A percentile compares a stretch with the other conserved stretches of the same genome.
Evolutionary conservation across 2,113 vertebrate species (phyloP).

Genomic region (Todiramphus saurophagus): DNA sequence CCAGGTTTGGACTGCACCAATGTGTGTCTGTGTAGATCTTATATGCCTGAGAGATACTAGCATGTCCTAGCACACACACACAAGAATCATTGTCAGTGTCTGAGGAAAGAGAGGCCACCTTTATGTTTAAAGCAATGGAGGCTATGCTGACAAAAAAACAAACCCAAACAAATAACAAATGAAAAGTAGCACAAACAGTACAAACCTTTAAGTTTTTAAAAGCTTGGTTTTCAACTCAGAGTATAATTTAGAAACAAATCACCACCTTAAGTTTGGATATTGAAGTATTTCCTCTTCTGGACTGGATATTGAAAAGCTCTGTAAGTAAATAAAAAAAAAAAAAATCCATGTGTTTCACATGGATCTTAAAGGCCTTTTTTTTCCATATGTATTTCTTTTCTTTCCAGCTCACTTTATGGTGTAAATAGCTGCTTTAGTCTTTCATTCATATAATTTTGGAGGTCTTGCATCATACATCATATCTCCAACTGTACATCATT

Average conservation of each 20-base stretch:
- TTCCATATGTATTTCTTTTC: background rate
- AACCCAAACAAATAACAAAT: background rate
- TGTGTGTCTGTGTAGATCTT: background rate
- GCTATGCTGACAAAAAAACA: background rate
- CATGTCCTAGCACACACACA: background rate
- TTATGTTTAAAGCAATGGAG: background rate
- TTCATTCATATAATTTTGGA: background rate
- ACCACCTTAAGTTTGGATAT: background rate
- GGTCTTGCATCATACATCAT: background rate
- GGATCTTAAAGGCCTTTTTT: background rate
- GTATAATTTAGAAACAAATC: background rate
- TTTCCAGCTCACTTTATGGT: background rate
- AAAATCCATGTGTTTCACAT: background rate
- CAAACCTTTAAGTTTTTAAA: background rate
- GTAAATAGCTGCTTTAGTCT: background rate
- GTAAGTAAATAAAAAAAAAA: background rate
- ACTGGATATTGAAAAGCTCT: background rate
- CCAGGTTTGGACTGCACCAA: background rate
- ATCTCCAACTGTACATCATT: background rate
- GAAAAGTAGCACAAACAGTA: background rate
- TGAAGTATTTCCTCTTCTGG: background rate
- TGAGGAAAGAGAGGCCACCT: background rate
- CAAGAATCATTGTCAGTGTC: background rate
- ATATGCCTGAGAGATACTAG: background rate
- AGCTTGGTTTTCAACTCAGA: background rate